These are phyloP conservation scores for Argyresthia goedartella DNA, from an alignment of 2,888 invertebrate species.

Conservation along the genomic window DNA sequence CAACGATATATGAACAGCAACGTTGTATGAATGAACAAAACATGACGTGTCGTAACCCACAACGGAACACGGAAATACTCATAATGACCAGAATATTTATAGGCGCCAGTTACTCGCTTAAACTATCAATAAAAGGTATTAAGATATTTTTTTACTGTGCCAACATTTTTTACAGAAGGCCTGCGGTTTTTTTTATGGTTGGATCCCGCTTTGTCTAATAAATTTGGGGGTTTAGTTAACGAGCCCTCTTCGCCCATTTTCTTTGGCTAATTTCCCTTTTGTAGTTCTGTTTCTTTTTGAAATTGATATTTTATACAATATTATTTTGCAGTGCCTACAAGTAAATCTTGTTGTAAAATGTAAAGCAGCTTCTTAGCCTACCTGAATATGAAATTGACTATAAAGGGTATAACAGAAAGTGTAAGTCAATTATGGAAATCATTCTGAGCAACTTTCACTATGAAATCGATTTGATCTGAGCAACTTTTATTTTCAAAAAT, in stretches of 20 bases:
- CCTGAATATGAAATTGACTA: no score
- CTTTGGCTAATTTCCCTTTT: no score
- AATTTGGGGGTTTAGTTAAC: not conserved
- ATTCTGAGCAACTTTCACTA: no score
- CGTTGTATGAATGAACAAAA: not conserved
- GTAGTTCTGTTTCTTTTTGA: not conserved
- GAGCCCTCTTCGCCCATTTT: not conserved
- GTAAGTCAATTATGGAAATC: no score
- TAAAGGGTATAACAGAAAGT: no score
- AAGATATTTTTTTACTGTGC: slow-evolving; percentile 14
- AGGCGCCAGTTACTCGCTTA: slow-evolving; percentile 12
- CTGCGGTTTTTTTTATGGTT: slow-evolving; percentile 1
- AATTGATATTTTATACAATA: no score
- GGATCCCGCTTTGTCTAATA: slow-evolving; percentile 3
- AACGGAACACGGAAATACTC: slow-evolving; percentile 4
- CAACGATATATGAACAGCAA: no score
- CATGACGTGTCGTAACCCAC: not conserved
- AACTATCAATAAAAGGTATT: slow-evolving; percentile 18
- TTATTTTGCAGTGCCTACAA: no score
- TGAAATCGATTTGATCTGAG: no score
- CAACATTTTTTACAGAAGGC: slow-evolving; percentile 8
- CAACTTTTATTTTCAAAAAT: no score
- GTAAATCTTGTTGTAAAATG: no score
- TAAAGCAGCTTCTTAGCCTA: no score
- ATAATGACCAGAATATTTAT: slow-evolving; percentile 13